Percentiles rank a stretch among this genome's conserved stretches.
Conservation (phyloP, 2,797 vertebrate species). For the Phoxinus dragarum region DNA sequence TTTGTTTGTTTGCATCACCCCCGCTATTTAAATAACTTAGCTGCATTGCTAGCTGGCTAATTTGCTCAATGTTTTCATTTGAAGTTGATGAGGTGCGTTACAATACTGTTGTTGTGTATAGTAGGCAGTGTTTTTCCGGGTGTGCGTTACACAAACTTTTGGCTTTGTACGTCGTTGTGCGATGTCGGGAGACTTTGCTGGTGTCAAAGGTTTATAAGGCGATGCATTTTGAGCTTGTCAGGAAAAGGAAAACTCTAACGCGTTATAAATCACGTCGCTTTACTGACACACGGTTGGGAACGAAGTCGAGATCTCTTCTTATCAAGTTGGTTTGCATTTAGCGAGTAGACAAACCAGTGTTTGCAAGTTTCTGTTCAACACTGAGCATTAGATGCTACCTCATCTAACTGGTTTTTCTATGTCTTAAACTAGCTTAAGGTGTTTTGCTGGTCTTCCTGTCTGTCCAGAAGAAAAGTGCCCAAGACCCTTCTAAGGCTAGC, state of each 20-base stretch:
- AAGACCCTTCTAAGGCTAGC: background rate
- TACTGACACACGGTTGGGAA: background rate
- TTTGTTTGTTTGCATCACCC: constrained; percentile 15
- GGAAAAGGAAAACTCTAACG: background rate
- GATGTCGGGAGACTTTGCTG: background rate
- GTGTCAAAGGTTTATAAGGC: constrained; percentile 13
- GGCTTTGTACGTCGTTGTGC: background rate
- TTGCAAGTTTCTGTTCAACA: background rate
- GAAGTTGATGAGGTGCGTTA: constrained; percentile 28
- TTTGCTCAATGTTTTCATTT: constrained; percentile 16
- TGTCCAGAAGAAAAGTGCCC: background rate
- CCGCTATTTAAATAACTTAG: constrained; percentile 34
- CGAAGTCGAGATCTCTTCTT: background rate
- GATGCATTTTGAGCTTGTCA: constrained; percentile 1
- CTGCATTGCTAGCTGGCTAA: constrained; percentile 38
- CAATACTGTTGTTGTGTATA: constrained; percentile 13
- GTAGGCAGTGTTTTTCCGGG: constrained; percentile 36
- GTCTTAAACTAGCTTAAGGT: background rate
- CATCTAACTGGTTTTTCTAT: background rate
- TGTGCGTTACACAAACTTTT: constrained; percentile 39
- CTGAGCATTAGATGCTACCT: background rate
- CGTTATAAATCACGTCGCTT: constrained; percentile 11
- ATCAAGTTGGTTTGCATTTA: constrained; percentile 1
- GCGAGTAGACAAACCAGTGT: background rate
- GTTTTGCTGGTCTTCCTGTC: background rate